Conservation (phyloP, 2,888 invertebrate species). For the Hyppa rectilinea region DNA sequence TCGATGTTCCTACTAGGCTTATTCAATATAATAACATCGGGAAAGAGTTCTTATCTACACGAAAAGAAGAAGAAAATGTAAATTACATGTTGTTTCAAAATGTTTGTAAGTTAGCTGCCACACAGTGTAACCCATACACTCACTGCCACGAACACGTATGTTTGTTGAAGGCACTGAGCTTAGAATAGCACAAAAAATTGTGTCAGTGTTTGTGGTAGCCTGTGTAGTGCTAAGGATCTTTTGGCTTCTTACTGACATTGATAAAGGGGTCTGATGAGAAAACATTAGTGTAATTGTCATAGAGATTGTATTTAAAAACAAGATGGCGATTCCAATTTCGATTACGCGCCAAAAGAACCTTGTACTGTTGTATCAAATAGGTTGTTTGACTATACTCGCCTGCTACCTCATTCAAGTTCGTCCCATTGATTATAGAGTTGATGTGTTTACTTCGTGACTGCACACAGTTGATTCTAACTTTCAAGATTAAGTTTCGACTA, state of each 20-base stretch:
- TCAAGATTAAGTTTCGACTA: conserved; percentile 29
- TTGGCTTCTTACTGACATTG: background rate
- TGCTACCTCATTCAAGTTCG: conserved; percentile 24
- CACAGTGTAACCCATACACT: too few species aligned
- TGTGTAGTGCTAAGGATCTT: background rate
- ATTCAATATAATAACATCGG: too few species aligned
- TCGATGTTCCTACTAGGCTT: too few species aligned
- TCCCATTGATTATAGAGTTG: conserved; percentile 71
- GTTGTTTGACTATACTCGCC: background rate
- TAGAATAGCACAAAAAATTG: too few species aligned
- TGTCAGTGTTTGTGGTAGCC: too few species aligned
- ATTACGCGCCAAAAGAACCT: background rate
- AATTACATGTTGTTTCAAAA: background rate
- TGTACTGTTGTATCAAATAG: background rate
- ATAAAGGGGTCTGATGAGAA: background rate
- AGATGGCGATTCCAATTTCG: background rate
- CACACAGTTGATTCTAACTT: conserved; percentile 53
- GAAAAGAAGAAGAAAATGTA: too few species aligned
- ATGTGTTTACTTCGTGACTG: conserved; percentile 76
- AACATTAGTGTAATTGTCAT: background rate
- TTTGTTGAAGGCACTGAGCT: too few species aligned
- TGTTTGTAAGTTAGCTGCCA: background rate
- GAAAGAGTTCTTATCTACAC: too few species aligned
- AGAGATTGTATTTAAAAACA: background rate
- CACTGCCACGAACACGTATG: too few species aligned